Evolutionary conservation across 2,113 vertebrate genomes (phyloP).

Genomic region (Willisornis vidua): DNA sequence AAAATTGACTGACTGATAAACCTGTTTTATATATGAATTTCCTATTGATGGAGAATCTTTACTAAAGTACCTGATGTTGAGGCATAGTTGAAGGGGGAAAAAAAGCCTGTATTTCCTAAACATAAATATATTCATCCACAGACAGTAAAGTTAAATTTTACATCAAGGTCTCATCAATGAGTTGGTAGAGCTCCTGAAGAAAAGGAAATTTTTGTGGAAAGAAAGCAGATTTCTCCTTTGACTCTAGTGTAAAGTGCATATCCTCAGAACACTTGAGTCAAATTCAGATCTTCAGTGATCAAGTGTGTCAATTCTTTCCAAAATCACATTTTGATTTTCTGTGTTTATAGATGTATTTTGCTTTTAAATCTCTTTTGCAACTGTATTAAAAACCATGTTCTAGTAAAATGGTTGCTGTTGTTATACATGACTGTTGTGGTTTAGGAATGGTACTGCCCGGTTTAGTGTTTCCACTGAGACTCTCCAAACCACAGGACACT

Average conservation of each 20-base stretch:
- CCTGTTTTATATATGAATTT: conserved; percentile 27
- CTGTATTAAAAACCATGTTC: not conserved
- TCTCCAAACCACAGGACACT: not conserved
- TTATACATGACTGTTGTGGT: not conserved
- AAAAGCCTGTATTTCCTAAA: not conserved
- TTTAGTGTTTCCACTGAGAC: not conserved
- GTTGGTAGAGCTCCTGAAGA: not conserved
- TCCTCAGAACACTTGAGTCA: not conserved
- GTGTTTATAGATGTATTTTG: not conserved
- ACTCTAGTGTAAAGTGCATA: not conserved
- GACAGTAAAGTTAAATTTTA: not conserved
- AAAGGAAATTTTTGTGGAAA: not conserved
- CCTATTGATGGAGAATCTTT: conserved; percentile 15
- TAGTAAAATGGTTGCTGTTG: not conserved
- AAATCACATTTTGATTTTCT: not conserved
- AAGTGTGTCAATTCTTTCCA: not conserved
- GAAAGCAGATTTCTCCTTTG: not conserved
- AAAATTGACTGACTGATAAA: conserved; percentile 62
- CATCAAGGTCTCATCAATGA: not conserved
- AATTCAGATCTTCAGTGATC: not conserved
- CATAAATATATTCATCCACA: not conserved
- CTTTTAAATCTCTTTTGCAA: not conserved
- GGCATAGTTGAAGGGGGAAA: not conserved
- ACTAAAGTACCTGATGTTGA: not conserved
- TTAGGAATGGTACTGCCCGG: not conserved